Evolutionary conservation across 2,797 vertebrate species (phyloP), one percentile per base, ranked within the genome.

Genomic region (Forpus xanthops): DNA sequence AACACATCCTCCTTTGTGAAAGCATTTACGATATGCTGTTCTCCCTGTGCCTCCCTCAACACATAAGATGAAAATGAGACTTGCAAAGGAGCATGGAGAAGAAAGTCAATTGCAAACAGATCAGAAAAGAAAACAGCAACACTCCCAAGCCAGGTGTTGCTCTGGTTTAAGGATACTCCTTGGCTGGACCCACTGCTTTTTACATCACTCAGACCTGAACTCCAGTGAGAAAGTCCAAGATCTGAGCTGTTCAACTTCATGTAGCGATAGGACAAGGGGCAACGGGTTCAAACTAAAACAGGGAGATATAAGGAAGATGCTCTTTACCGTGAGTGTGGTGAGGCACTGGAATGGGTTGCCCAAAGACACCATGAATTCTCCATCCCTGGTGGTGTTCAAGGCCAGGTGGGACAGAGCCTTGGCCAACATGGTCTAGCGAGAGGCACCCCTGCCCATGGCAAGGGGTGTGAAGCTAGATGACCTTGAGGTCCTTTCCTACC

Each of bases 121-220:
- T 3, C 19, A 14, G 14, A 37, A 58, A 8, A 2, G 35, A 35
- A 25, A 72, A 53, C 30, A 41, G 15, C 58, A 45, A 5, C 31
- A 5, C 10, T 39, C 11, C 33, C 52, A 15, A 9, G 8, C 1
- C 24, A 27, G 49, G 21, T 3, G 0, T 2, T 37, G 71, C 37
- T 19, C 30, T 39, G 30, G 17, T 19, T 62, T 30, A 19, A 5
- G 20, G 44, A 5, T 6, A 2, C 2, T 25, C 21, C 66, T 31
- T 4, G 14, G 4, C 62, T 33, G 28, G 16, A 64, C n/a, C 12
- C 7, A 3, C 49, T 30, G 41, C 33, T 35, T 23, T 49, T 49
- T 16, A 11, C 3, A 0, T 23, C 44, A 37, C 30, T 11, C 20
- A 3, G 14, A 21, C 56, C 16, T 6, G 2, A 24, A 21, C 1